These are phyloP conservation scores for Tetheella fluctuosa DNA, from an alignment of 2,888 invertebrate species.

Conservation along the genomic window DNA sequence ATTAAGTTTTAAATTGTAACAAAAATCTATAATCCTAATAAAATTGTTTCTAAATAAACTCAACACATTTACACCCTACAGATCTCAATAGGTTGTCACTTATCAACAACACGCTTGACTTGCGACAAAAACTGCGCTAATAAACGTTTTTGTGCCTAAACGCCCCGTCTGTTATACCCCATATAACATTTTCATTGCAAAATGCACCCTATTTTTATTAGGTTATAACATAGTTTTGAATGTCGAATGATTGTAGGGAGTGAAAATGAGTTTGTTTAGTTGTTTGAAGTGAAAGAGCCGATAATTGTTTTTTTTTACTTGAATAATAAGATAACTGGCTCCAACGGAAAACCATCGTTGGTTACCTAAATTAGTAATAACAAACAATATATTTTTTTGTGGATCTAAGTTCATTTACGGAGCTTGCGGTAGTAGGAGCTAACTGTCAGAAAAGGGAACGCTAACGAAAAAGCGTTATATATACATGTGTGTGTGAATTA, in stretches of 20 bases:
- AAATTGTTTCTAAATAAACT: slow-evolving; percentile 19
- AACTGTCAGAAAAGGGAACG: too few species aligned
- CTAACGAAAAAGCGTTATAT: too few species aligned
- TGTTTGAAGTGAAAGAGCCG: neutral
- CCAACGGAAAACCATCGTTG: too few species aligned
- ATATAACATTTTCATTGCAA: slow-evolving; percentile 22
- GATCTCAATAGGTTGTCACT: slow-evolving; percentile 73
- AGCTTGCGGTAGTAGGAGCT: too few species aligned
- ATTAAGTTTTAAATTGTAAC: neutral
- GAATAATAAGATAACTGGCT: too few species aligned
- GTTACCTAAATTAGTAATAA: too few species aligned
- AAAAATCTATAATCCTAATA: neutral
- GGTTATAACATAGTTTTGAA: slow-evolving; percentile 19
- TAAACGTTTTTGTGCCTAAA: slow-evolving; percentile 71
- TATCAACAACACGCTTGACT: slow-evolving; percentile 71
- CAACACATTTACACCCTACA: slow-evolving; percentile 43
- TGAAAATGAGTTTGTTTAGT: slow-evolving; percentile 52
- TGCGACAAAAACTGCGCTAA: slow-evolving; percentile 69
- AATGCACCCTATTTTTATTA: slow-evolving; percentile 27
- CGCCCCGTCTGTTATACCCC: slow-evolving; percentile 48
- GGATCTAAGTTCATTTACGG: too few species aligned
- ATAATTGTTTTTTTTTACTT: too few species aligned
- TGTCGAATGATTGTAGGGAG: slow-evolving; percentile 31
- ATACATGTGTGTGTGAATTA: too few species aligned
- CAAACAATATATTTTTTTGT: too few species aligned